Evolutionary conservation across 2,888 invertebrate genomes (phyloP).

Genomic region (Cryptocephalus primarius): DNA sequence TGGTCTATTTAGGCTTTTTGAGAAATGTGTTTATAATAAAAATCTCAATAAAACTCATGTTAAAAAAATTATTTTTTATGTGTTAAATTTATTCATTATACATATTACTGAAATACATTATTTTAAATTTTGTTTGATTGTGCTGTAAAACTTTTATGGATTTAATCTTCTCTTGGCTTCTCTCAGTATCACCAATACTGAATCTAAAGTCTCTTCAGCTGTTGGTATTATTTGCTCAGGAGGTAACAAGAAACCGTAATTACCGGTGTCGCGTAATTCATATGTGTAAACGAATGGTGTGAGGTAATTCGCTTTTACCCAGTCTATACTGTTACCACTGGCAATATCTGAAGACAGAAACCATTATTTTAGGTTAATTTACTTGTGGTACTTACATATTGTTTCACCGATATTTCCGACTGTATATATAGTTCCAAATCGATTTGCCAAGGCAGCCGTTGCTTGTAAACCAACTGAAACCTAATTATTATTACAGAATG

Average conservation of each 20-base stretch:
- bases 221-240: constrained; percentile 50
- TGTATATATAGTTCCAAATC: constrained; percentile 35
- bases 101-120: no score
- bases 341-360: constrained; percentile 43
- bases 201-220: constrained; percentile 46
- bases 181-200: constrained; percentile 17
- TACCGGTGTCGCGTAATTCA: constrained; percentile 58
- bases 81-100: no score
- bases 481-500: not conserved
- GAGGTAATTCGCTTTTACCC: constrained; percentile 57
- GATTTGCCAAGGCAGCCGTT: constrained; percentile 24
- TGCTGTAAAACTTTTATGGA: not conserved
- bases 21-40: no score
- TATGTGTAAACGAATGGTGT: constrained; percentile 58
- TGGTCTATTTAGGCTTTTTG: no score
- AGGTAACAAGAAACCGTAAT: constrained; percentile 59
- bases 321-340: constrained; percentile 61
- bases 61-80: no score
- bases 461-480: constrained; percentile 19
- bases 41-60: no score
- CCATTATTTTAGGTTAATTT: not conserved
- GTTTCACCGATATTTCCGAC: constrained; percentile 40
- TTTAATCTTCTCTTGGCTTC: not conserved
- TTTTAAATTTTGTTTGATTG: no score
- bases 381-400: constrained; percentile 30